A percentile compares a stretch with the other conserved stretches of the same genome.
These are phyloP conservation scores for Uropsilus gracilis DNA, from an alignment of 2,113 vertebrate species.

Conservation along the genomic window DNA sequence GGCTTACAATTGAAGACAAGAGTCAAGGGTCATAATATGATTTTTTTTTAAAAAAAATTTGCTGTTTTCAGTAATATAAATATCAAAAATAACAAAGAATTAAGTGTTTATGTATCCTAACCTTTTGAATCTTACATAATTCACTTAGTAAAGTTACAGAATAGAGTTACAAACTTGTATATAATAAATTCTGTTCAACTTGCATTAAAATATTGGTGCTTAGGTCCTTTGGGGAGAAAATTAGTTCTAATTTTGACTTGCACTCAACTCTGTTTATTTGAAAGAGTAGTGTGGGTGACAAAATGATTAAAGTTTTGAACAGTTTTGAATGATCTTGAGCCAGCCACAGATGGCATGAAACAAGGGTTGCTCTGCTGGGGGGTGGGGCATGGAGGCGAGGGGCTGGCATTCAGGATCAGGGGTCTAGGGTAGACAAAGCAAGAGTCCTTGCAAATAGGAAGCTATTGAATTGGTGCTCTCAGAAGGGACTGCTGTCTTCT, in stretches of 20 bases:
- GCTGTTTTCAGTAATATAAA: background rate
- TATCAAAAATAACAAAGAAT: constrained; percentile 22
- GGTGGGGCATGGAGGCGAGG: background rate
- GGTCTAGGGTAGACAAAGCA: constrained; percentile 19
- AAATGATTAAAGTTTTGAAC: constrained; percentile 47
- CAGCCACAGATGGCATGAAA: constrained; percentile 6
- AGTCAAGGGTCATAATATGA: constrained; percentile 23
- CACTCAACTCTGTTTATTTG: constrained; percentile 61
- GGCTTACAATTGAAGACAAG: constrained; percentile 3
- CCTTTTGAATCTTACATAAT: constrained; percentile 32
- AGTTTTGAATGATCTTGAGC: constrained; percentile 53
- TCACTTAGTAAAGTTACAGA: constrained; percentile 37
- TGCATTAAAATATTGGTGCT: constrained; percentile 10
- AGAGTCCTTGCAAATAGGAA: constrained; percentile 58
- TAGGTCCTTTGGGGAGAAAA: constrained; percentile 6
- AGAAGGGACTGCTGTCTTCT: constrained; percentile 61
- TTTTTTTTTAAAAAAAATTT: background rate
- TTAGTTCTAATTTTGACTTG: constrained; percentile 44
- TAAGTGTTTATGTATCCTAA: constrained; percentile 18
- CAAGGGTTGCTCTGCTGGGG: background rate
- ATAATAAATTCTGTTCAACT: constrained; percentile 20
- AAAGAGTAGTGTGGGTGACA: constrained; percentile 25
- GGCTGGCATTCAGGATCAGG: background rate
- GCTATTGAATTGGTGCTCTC: constrained; percentile 58
- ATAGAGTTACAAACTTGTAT: constrained; percentile 28